Conservation (phyloP, 2,888 invertebrate genomes). For the Labia minor region DNA sequence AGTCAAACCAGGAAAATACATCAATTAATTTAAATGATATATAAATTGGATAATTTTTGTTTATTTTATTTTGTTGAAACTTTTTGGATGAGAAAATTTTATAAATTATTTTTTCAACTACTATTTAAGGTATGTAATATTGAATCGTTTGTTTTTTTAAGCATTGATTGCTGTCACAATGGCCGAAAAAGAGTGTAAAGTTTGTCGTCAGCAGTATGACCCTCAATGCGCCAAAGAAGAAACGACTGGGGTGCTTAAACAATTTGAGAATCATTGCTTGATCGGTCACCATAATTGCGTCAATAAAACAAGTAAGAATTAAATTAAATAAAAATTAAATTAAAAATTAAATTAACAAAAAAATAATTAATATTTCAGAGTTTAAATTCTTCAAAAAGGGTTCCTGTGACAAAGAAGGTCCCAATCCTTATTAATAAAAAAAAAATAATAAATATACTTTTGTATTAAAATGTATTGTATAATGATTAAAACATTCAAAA, state of each 20-base stretch:
- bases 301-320: not conserved
- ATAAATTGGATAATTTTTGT: too few relatives aligned
- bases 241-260: not conserved
- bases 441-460: not conserved
- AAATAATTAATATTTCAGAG: not conserved
- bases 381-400: not conserved
- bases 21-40: too few relatives aligned
- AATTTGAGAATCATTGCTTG: not conserved
- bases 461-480: not conserved
- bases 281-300: not conserved
- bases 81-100: too few relatives aligned
- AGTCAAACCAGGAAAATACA: too few relatives aligned
- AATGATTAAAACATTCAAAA: too few relatives aligned
- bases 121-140: too few relatives aligned
- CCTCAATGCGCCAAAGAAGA: not conserved
- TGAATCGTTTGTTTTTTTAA: too few relatives aligned
- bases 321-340: not conserved
- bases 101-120: too few relatives aligned
- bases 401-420: not conserved
- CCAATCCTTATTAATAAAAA: not conserved
- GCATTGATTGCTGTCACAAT: not conserved
- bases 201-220: not conserved
- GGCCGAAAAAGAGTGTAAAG: not conserved
- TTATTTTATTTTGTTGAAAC: too few relatives aligned
- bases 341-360: not conserved